Percentiles rank a stretch among this genome's conserved stretches.
These are phyloP conservation scores for Perca flavescens DNA, from an alignment of 2,113 vertebrate genomes.

Conservation along the genomic window DNA sequence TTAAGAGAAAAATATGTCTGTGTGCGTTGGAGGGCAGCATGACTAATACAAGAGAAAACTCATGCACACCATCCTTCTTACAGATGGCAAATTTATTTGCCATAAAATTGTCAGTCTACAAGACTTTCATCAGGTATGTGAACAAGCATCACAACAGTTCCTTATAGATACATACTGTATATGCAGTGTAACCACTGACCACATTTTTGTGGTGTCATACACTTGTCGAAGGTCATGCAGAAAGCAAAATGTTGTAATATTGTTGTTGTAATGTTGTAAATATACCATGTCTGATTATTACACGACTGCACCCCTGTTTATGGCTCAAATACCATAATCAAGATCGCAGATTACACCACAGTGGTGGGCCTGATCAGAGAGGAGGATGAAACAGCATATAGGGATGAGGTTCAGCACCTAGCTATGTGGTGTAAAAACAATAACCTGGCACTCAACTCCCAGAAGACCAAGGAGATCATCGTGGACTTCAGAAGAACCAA, in stretches of 20 bases:
- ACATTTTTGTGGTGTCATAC: background rate
- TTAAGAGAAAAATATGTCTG: background rate
- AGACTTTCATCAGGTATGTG: background rate
- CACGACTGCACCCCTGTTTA: too few species aligned
- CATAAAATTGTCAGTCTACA: background rate
- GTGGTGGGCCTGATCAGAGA: too few species aligned
- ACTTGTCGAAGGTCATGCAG: background rate
- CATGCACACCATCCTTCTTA: background rate
- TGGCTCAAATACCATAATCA: too few species aligned
- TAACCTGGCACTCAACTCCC: too few species aligned
- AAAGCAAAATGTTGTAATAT: background rate
- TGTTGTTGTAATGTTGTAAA: too few species aligned
- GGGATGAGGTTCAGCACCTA: too few species aligned
- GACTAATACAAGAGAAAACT: conserved; percentile 5
- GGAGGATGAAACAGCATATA: too few species aligned
- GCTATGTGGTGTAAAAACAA: too few species aligned
- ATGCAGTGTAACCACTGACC: background rate
- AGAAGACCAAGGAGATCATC: too few species aligned
- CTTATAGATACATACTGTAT: background rate
- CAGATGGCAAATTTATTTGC: background rate
- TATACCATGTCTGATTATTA: too few species aligned
- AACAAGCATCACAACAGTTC: background rate
- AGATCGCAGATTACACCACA: too few species aligned
- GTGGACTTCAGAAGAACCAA: too few species aligned
- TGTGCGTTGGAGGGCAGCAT: background rate